Conservation (phyloP, 1,140 invertebrate species). For the Drosophila orosa region DNA sequence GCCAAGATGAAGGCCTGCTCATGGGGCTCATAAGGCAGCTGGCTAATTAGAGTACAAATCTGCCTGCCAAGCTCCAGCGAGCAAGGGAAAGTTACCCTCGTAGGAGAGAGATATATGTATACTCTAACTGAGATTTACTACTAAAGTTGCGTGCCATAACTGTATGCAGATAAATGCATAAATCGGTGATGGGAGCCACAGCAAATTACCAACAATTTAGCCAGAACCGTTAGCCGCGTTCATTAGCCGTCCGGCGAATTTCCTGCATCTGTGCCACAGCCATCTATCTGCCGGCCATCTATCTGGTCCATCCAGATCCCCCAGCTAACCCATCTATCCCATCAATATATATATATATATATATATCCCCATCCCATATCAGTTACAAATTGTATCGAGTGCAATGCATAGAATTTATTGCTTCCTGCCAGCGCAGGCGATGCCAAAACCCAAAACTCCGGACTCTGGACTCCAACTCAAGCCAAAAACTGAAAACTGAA, state of each 20-base stretch:
- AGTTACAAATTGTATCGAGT: conserved; percentile 77
- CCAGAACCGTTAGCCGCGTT: conserved; percentile 68
- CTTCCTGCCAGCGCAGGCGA: conserved; percentile 64
- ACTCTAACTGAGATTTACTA: not conserved
- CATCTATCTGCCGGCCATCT: conserved; percentile 52
- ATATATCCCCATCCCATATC: conserved; percentile 35
- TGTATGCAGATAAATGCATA: conserved; percentile 76
- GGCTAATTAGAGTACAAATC: conserved; percentile 78
- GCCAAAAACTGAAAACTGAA: conserved; percentile 41
- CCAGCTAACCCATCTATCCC: conserved; percentile 5
- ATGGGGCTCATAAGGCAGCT: conserved; percentile 35
- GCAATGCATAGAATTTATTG: conserved; percentile 82
- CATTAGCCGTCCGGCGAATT: conserved; percentile 61
- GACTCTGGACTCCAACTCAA: conserved; percentile 13
- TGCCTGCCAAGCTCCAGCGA: conserved; percentile 66
- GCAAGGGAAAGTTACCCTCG: conserved; percentile 61
- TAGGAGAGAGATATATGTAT: not conserved
- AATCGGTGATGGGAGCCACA: conserved; percentile 47
- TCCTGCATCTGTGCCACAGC: conserved; percentile 51
- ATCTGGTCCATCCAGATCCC: conserved; percentile 32
- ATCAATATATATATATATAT: conserved; percentile 9
- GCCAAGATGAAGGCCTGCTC: conserved; percentile 26
- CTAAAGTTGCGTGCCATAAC: conserved; percentile 63
- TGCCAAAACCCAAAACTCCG: conserved; percentile 53
- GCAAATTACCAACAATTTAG: conserved; percentile 79